Evolutionary conservation across 2,113 vertebrate genomes (phyloP), one percentile per base, ranked within the genome.

Genomic region (Tricholaema leucomelas): DNA sequence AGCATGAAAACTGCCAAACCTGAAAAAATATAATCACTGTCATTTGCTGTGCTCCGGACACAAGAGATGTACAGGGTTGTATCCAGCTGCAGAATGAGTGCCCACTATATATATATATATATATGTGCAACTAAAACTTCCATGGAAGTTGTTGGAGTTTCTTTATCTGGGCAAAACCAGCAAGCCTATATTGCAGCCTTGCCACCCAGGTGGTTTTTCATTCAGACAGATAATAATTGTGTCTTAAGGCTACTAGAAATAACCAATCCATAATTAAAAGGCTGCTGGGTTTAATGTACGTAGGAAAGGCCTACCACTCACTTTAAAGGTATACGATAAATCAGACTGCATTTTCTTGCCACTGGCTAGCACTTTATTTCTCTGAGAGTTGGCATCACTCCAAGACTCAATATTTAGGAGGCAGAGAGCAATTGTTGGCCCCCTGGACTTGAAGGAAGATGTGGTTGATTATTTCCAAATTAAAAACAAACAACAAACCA

Each of bases 211-310:
- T 75, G 65, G 54, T 91, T 92, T 95, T 91, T 91, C 89, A 94
- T 92, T 89, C 0, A 0, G 81, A 83, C 69, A 89, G 81, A 76
- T 89, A 67, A 64, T 88, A 90, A 91, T 91, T 91, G 75, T 96
- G 36, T 89, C 89, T 95, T 52, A 85, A 91, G 94, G 91, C 87
- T 90, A 89, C 58, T 58, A 82, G 87, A 87, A 93, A 78, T 74
- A 91, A 74, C 89, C 91, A 87, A 94, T 92, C 79, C 72, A 91
- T 91, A 93, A 94, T 95, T 91, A 96, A 96, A 96, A 93, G 77
- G 65, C 75, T 94, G 65, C 79, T 93, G 89, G 66, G 71, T 93
- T 91, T 91, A 93, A 88, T 55, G 79, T 67, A 87, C 85, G 46
- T 19, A 46, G 72, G 61, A 88, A 92, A 83, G 75, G 50, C 52